Percentiles rank a stretch among this genome's conserved stretches.
Conservation (phyloP, 2,113 vertebrate genomes). For the Oreochromis niloticus region DNA sequence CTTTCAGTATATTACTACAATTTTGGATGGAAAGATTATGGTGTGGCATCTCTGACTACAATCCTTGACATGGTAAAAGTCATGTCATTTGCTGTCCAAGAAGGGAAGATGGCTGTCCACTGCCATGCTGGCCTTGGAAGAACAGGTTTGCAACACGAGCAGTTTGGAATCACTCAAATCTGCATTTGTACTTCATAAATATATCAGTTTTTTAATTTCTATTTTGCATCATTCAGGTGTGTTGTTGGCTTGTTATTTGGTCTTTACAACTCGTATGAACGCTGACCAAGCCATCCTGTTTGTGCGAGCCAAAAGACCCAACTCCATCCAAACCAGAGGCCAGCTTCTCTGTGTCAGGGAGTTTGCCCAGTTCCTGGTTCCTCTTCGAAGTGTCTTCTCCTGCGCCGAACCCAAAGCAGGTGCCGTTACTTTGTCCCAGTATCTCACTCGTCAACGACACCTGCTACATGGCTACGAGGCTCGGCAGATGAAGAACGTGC, state of each 20-base stretch:
- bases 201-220: background rate
- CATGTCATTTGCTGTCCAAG: constrained; percentile 92
- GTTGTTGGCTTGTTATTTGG: constrained; percentile 90
- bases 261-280: constrained; percentile 93
- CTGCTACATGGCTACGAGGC: constrained; percentile 95
- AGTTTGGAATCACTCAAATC: background rate
- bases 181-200: background rate
- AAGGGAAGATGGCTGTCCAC: constrained; percentile 91
- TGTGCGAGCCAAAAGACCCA: constrained; percentile 90
- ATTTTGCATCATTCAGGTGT: constrained; percentile 76
- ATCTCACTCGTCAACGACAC: constrained; percentile 89
- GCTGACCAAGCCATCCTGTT: constrained; percentile 95
- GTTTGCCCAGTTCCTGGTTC: constrained; percentile 91
- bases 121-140: constrained; percentile 95
- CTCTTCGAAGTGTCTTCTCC: constrained; percentile 85
- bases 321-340: constrained; percentile 93
- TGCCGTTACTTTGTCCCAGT: constrained; percentile 85
- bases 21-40: constrained; percentile 98
- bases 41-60: constrained; percentile 91
- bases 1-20: constrained; percentile 96
- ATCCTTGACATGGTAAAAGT: constrained; percentile 98
- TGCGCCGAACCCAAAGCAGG: constrained; percentile 82
- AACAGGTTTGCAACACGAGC: constrained; percentile 78
- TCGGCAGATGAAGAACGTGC: constrained; percentile 87
- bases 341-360: constrained; percentile 90